phyloP scores from a whole-genome alignment of 2,888 invertebrate species.

The Nysson spinosus region DNA sequence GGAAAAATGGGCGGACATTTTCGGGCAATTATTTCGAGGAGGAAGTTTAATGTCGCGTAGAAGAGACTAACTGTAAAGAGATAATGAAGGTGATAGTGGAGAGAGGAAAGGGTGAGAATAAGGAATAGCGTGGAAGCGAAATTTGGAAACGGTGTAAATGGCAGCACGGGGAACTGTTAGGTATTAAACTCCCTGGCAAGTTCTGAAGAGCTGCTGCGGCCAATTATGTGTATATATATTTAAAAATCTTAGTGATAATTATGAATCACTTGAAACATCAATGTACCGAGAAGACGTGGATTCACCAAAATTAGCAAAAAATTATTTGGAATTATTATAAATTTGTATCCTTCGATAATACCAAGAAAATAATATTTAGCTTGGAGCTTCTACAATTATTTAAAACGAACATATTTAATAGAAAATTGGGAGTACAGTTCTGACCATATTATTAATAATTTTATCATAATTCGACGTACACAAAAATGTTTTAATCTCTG shows the following conservation, averaged over 20 bases:
- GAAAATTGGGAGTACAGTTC: too few species aligned
- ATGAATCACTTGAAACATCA: conserved; percentile 37
- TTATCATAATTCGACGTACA: too few species aligned
- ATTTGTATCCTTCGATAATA: too few species aligned
- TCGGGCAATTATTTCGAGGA: conserved; percentile 23
- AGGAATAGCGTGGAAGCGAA: conserved; percentile 20
- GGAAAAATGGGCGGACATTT: too few species aligned
- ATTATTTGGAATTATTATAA: conserved; percentile 32
- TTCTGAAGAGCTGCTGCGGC: conserved; percentile 43
- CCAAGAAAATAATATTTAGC: too few species aligned
- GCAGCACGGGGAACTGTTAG: conserved; percentile 59
- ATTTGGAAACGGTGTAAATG: conserved; percentile 51
- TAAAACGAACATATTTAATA: too few species aligned
- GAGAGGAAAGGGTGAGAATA: conserved; percentile 7
- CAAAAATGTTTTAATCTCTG: too few species aligned
- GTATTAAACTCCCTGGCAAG: conserved; percentile 59
- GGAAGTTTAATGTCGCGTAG: conserved; percentile 52
- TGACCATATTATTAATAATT: too few species aligned
- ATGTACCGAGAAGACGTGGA: conserved; percentile 37
- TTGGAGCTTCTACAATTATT: too few species aligned
- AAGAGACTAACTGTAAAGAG: conserved; percentile 3
- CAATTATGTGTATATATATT: conserved; percentile 41
- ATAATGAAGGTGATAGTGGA: background rate
- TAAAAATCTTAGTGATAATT: conserved; percentile 50
- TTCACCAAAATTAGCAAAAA: conserved; percentile 24